Base-by-base conservation (phyloP, 2,888 invertebrate genomes). In the Cosmorhoe ocellata region DNA sequence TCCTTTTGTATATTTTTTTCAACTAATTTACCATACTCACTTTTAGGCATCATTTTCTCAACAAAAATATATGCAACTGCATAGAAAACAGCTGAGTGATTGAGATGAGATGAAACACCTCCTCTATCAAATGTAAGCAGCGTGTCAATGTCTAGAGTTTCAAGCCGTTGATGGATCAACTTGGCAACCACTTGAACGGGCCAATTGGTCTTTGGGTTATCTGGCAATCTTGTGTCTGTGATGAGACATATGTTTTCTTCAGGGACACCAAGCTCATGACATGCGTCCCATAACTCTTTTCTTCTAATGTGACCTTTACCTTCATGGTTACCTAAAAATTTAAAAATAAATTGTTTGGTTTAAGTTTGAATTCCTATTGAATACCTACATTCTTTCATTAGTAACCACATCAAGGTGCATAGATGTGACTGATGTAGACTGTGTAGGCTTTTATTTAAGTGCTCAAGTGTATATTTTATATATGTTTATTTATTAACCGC, bases 71-170 rank as follows among this genome's bases (percentile, higher is more conserved):
- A 94, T 45, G 95, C 95, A 41, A 96, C 91, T 45, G 95, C 95
- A 86, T 94, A 95, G 79, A 95, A 97, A 58, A 97, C 92, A 53
- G 97, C 95, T 57, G 93, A 93, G 79, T 99, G 99, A 89, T 99
- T 99, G 14, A 92, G 91, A 87, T 99, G 99, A 4, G 95, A 94
- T 64, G 98, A 98, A 4, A 99, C 94, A 41, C 99, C 99, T 74
- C 94, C 92, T 71, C 95, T 93, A 85, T 99, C 99, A 90, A 99
- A 99, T 10, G 99, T 98, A 45, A 99, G 93, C 43, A 99, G 90
- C 1, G 95, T 95, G 72, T 96, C 94, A 70, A 97, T 95, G 67
- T 93, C 93, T 67, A 95, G 91, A 49, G 92, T 90, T 79, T 95
- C 95, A 30, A 97, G 84, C 51, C 94, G 92, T 57, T 86, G 85